phyloP scores from a whole-genome alignment of 2,888 invertebrate genomes.

The Cephus nigrinus region DNA sequence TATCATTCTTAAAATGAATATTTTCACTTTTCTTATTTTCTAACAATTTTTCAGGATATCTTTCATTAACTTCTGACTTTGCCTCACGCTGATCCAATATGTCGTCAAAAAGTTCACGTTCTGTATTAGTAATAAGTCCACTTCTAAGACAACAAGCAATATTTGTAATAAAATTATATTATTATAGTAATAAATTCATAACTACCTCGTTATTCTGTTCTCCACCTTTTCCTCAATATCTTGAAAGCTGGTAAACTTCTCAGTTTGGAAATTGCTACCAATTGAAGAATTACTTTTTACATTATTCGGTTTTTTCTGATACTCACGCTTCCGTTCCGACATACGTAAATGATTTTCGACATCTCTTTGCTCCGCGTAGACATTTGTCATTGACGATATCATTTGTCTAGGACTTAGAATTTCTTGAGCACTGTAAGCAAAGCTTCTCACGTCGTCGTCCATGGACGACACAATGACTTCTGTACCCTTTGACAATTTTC shows the following conservation, averaged over 20 bases:
- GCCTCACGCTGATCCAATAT: not conserved
- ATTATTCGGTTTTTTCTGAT: not conserved
- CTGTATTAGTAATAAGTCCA: not conserved
- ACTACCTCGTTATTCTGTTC: slow-evolving; percentile 22
- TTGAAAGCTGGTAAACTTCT: slow-evolving; percentile 18
- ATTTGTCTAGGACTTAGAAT: slow-evolving; percentile 30
- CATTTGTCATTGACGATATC: slow-evolving; percentile 28
- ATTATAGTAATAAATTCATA: not conserved
- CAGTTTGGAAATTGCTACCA: not conserved
- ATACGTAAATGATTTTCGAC: slow-evolving; percentile 5
- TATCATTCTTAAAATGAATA: too few species aligned
- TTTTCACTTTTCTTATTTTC: not conserved
- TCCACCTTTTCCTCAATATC: slow-evolving; percentile 29
- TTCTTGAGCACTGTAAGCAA: slow-evolving; percentile 23
- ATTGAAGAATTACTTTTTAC: not conserved
- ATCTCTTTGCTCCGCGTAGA: slow-evolving; percentile 24
- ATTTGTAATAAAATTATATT: not conserved
- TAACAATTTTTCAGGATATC: not conserved
- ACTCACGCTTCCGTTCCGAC: not conserved
- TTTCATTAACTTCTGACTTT: not conserved
- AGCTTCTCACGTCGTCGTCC: slow-evolving; percentile 5
- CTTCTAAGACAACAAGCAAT: not conserved
- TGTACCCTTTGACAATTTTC: not conserved
- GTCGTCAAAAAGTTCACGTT: not conserved
- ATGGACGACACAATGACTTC: not conserved